A percentile compares a stretch with the other conserved stretches of the same genome.
These are phyloP conservation scores for Zapornia atra DNA, from an alignment of 2,113 vertebrate species.

Conservation along the genomic window DNA sequence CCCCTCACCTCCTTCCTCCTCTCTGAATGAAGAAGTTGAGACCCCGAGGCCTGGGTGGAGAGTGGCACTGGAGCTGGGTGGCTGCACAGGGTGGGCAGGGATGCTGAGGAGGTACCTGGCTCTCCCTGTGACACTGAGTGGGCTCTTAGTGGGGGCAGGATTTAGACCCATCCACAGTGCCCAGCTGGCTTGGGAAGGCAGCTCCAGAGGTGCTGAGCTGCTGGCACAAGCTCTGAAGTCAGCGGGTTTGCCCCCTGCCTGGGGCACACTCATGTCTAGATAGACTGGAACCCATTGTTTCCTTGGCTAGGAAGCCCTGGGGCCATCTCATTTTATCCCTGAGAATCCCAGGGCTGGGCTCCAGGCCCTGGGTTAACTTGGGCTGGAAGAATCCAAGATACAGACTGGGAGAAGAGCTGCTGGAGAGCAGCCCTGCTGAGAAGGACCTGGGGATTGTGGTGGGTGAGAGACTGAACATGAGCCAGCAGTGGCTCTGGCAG, in stretches of 20 bases:
- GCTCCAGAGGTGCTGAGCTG: not conserved
- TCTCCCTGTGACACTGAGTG: not conserved
- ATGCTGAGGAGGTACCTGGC: not conserved
- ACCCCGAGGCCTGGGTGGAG: not conserved
- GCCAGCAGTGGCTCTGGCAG: too few species aligned
- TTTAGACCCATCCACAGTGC: not conserved
- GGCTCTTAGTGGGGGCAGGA: not conserved
- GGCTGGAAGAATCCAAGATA: too few species aligned
- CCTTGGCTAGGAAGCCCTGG: not conserved
- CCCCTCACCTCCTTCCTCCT: not conserved
- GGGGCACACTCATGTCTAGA: not conserved
- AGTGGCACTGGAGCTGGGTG: accelerated
- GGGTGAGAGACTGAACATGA: too few species aligned
- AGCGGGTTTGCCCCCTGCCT: not conserved
- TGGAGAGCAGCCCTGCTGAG: too few species aligned
- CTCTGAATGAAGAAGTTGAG: not conserved
- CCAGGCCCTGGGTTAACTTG: not conserved
- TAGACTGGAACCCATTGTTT: not conserved
- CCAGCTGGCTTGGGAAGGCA: not conserved
- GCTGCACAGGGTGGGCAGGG: accelerated
- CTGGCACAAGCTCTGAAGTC: not conserved
- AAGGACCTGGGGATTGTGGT: too few species aligned
- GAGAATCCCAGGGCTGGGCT: not conserved
- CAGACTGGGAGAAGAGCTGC: too few species aligned
- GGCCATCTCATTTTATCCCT: not conserved